Percentiles rank a stretch among this genome's conserved stretches.
phyloP scores from a whole-genome alignment of 1,140 invertebrate species.

The Drosophila littoralis region DNA sequence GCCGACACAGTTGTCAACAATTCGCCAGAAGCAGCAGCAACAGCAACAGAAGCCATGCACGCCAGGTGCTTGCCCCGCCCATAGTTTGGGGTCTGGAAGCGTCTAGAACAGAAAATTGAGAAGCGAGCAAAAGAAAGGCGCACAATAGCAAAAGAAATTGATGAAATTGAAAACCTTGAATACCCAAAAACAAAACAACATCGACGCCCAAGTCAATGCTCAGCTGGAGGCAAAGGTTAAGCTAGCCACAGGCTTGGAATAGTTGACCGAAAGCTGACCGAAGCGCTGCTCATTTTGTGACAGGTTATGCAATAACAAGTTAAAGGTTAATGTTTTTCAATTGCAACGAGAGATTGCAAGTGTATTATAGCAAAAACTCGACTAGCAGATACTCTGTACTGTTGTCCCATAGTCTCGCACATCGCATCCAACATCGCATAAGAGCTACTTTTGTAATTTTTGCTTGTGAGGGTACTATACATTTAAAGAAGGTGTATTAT shows the following conservation, averaged over 20 bases:
- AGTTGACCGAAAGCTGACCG: conserved; percentile 11
- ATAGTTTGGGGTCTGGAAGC: not conserved
- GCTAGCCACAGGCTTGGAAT: not conserved
- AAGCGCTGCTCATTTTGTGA: not conserved
- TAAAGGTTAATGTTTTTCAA: not conserved
- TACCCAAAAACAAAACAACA: not conserved
- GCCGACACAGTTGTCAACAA: conserved; percentile 45
- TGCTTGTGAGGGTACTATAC: too few relatives aligned
- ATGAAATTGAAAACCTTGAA: conserved; percentile 56
- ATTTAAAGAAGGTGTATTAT: too few relatives aligned
- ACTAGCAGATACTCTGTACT: too few relatives aligned
- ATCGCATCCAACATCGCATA: too few relatives aligned
- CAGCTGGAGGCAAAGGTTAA: conserved; percentile 44
- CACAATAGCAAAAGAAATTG: conserved; percentile 31
- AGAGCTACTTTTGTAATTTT: too few relatives aligned
- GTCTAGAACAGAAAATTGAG: conserved; percentile 51
- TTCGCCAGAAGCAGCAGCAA: conserved; percentile 2
- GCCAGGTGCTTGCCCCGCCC: conserved; percentile 37
- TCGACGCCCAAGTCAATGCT: not conserved
- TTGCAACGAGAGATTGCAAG: not conserved
- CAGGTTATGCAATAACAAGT: conserved; percentile 50
- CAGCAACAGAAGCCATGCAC: conserved; percentile 24
- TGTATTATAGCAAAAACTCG: too few relatives aligned
- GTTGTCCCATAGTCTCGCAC: too few relatives aligned
- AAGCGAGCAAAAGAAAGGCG: not conserved